A percentile compares a stretch with the other conserved stretches of the same genome.
Conservation (phyloP, 23 tunicate species). For the Ciona savignyi region DNA sequence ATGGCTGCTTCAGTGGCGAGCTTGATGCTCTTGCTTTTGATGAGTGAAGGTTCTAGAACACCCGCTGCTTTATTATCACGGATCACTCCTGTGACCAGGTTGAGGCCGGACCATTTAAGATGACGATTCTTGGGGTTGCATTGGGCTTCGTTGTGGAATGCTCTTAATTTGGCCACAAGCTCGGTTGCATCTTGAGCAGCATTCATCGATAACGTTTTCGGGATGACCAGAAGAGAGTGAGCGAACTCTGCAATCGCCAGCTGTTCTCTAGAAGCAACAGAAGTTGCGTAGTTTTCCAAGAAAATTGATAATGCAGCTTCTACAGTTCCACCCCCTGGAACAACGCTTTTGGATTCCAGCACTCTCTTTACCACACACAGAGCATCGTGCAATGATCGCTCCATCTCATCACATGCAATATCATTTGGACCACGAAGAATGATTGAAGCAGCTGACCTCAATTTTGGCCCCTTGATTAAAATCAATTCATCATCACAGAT, state of each 20-base stretch:
- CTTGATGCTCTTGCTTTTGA: conserved; percentile 94
- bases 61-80: conserved; percentile 95
- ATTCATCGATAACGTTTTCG: conserved; percentile 93
- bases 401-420: conserved; percentile 98
- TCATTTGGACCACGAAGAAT: conserved; percentile 92
- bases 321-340: conserved; percentile 99
- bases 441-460: conserved; percentile 89
- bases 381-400: conserved; percentile 91
- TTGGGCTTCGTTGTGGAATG: conserved; percentile 94
- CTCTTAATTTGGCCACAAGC: no score
- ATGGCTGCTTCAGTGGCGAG: conserved; percentile 99
- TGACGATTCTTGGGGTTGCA: conserved; percentile 52
- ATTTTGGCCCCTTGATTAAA: conserved; percentile 76
- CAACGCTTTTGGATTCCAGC: conserved; percentile 89
- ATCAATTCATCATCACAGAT: conserved; percentile 92
- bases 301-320: conserved; percentile 98
- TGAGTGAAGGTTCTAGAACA: conserved; percentile 88
- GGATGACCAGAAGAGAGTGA: conserved; percentile 93
- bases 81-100: conserved; percentile 83
- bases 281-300: conserved; percentile 93
- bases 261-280: conserved; percentile 95
- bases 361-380: conserved; percentile 95
- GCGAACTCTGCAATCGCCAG: conserved; percentile 97
- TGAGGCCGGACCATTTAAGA: conserved; percentile 81
- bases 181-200: conserved; percentile 99